Evolutionary conservation across 2,888 invertebrate genomes (phyloP), one percentile per base, ranked within the genome.

Genomic region (Agrochola litura): DNA sequence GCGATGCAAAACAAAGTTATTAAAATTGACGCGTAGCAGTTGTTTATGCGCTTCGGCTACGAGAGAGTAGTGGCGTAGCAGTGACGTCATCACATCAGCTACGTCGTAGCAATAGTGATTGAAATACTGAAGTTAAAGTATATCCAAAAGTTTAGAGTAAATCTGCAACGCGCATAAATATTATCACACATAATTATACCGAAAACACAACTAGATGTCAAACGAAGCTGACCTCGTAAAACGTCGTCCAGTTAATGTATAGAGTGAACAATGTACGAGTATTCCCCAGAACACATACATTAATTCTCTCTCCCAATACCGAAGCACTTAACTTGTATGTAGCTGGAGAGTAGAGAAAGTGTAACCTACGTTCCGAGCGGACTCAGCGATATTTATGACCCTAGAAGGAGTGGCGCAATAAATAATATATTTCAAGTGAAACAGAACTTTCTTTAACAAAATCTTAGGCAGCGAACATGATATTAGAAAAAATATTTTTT

Each of bases 241-340:
- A 80, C 65, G 60, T 82, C 69, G 69, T 66, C 65, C 81, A 74
- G 81, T 80, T 80, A 82, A 80, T 74, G 46, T 77, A 80, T 58
- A 84, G 74, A 70, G 73, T 69, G 75, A 81, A 79, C 81, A 85
- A 81, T 76, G 76, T 78, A 69, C 74, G 85, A 69, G 85, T 76
- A 85, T 80, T 79, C 73, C 70, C 70, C 60, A 64, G 74, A 73
- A 79, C 79, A 83, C 54, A 76, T 78, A 86, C 83, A 87, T 87
- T 88, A 83, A 85, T 83, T 79, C 79, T 75, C 79, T 76, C 74
- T 78, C 77, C 81, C 83, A 78, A 87, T 85, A 84, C 81, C 74
- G 67, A 80, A 87, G 84, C 89, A 88, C 88, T 89, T 85, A 89
- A 87, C 79, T 87, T 76, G 77, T 79, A 86, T 79, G 87, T 85